Conservation (phyloP, 2,797 vertebrate species). For the Sarcophilus harrisii region DNA sequence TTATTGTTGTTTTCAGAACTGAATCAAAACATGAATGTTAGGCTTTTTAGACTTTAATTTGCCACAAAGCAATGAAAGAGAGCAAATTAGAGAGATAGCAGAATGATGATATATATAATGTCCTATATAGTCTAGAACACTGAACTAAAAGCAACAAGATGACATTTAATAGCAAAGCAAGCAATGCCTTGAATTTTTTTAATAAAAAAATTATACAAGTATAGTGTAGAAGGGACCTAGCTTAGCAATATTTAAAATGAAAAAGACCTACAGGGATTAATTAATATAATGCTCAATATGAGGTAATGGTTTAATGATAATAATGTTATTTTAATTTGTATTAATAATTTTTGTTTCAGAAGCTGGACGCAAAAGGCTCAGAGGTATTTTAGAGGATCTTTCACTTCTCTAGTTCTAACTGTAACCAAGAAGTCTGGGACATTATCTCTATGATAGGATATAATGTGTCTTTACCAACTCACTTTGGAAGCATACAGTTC, state of each 20-base stretch:
- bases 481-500: not conserved
- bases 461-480: not conserved
- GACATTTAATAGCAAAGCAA: not conserved
- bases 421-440: not conserved
- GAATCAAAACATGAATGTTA: not conserved
- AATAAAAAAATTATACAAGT: not conserved
- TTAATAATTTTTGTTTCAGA: not conserved
- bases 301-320: not conserved
- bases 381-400: not conserved
- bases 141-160: not conserved
- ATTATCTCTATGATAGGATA: not conserved
- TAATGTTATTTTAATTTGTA: not conserved
- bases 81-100: not conserved
- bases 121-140: not conserved
- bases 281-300: not conserved
- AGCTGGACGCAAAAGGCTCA: not conserved
- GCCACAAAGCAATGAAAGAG: not conserved
- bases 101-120: not conserved
- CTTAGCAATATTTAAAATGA: not conserved
- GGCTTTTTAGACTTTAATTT: not conserved
- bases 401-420: not conserved
- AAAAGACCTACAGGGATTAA: not conserved
- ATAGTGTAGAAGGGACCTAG: not conserved
- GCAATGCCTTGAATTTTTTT: not conserved
- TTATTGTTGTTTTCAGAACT: not conserved